Percentiles rank a stretch among this genome's conserved stretches.
Evolutionary conservation across 2,888 invertebrate genomes (phyloP).

Genomic region (Leucophenga maculata): DNA sequence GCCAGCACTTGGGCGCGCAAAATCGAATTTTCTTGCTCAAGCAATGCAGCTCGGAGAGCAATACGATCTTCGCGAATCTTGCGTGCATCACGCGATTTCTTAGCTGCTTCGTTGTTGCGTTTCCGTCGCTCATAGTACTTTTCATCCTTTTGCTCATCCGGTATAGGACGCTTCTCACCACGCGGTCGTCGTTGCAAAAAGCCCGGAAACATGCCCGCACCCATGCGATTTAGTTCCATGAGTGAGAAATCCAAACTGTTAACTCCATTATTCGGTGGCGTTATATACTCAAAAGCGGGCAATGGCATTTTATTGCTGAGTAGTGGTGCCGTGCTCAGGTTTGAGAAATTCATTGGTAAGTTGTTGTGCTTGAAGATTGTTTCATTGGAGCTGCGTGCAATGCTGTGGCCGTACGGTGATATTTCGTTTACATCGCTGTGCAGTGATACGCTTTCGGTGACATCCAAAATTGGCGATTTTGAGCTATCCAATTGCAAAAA

Average conservation of each 20-base stretch:
- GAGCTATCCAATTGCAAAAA: conserved; percentile 24
- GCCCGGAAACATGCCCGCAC: conserved; percentile 57
- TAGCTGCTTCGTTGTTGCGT: conserved; percentile 92
- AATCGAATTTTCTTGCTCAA: conserved; percentile 91
- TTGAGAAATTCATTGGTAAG: conserved; percentile 47
- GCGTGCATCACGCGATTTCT: conserved; percentile 91
- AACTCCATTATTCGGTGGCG: conserved; percentile 51
- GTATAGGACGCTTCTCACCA: conserved; percentile 89
- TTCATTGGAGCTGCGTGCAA: conserved; percentile 32
- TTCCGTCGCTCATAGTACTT: conserved; percentile 91
- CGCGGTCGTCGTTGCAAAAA: conserved; percentile 75
- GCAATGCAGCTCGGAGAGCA: conserved; percentile 85
- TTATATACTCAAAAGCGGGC: conserved; percentile 66
- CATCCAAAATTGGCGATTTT: conserved; percentile 65
- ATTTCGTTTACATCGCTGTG: conserved; percentile 41
- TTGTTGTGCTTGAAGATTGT: conserved; percentile 29
- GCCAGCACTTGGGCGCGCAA: conserved; percentile 86
- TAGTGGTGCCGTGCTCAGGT: conserved; percentile 40
- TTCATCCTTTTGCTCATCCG: conserved; percentile 88
- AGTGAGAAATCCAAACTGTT: conserved; percentile 61
- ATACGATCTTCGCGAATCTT: conserved; percentile 92
- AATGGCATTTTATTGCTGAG: conserved; percentile 38
- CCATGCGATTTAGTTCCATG: conserved; percentile 65
- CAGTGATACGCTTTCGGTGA: conserved; percentile 57
- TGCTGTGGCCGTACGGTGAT: conserved; percentile 42